phyloP scores from a whole-genome alignment of 2,888 invertebrate genomes.

The Acanthosepion esculentum region DNA sequence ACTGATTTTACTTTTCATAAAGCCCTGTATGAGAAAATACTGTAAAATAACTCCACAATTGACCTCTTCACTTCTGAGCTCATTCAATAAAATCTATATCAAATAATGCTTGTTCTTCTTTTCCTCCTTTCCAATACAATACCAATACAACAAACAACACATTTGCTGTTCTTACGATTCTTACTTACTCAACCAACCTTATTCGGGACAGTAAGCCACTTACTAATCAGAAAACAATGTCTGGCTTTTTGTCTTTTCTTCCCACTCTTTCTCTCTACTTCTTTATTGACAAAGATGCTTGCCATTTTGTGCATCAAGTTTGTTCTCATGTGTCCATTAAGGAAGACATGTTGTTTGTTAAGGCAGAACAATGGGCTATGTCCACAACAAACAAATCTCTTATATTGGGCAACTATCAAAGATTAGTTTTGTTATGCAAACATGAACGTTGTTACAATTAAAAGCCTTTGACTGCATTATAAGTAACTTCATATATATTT shows the following conservation, averaged over 20 bases:
- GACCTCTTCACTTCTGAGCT: not conserved
- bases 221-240: not conserved
- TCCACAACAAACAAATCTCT: conserved; percentile 12
- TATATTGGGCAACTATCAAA: conserved; percentile 33
- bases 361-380: conserved; percentile 15
- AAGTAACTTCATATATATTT: not conserved
- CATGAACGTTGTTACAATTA: not conserved
- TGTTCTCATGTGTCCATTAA: conserved; percentile 9
- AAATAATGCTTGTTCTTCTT: not conserved
- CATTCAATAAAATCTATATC: conserved; percentile 16
- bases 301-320: conserved; percentile 22
- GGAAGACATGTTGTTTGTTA: conserved; percentile 33
- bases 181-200: conserved; percentile 1
- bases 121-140: not conserved
- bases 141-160: not conserved
- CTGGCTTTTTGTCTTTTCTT: conserved; percentile 4
- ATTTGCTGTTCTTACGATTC: not conserved
- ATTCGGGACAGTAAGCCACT: not conserved
- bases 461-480: not conserved
- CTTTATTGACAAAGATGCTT: not conserved
- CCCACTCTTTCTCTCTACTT: not conserved
- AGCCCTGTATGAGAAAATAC: not conserved
- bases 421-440: conserved; percentile 19
- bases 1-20: not conserved
- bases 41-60: not conserved